Base-by-base conservation (phyloP, 2,797 vertebrate species). In the Sebastes matsubarae region DNA sequence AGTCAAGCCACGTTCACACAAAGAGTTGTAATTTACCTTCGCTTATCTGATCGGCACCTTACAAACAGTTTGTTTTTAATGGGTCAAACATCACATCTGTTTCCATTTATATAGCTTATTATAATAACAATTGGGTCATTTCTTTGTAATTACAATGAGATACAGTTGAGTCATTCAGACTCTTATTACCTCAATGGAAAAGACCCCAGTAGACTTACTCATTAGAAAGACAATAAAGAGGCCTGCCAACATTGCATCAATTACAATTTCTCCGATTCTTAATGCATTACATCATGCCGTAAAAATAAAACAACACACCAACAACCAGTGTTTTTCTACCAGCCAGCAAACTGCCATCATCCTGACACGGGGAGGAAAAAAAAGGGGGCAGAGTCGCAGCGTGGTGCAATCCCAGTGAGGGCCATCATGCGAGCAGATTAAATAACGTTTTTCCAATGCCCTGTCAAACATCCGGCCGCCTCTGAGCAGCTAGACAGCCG, bases 381-480 rank as follows among this genome's bases (percentile, higher is more conserved):
- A 5, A 38, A 60, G 9, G 5, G 82, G 83, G 83, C 78, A 87
- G 77, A 87, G 77, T 90, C 77, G 20, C 89, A 83, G 86, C 75
- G 54, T 82, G 89, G 93, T 90, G 91, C 92, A 96, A 96, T 93
- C 94, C 93, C 83, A 88, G 94, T 65, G 92, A 94, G 94, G 95
- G 95, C 96, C 94, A 94, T 95, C 95, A 81, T 24, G 92, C 91
- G 87, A 94, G 88, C 94, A 95, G 96, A 97, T 97, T 96, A 96
- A 97, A 95, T 95, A 96, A 93, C 96, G 90, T 93, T 93, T 92
- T 92, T 88, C 91, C 94, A 93, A 81, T 90, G 85, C 94, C 94
- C 93, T 95, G 96, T 97, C 97, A 97, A 97, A 95, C 95, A 81
- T 92, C 90, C 92, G 80, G 92, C 92, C 81, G 93, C 94, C 94